Evolutionary conservation across 2,797 vertebrate genomes (phyloP).

Genomic region (Hoplostethus atlanticus): DNA sequence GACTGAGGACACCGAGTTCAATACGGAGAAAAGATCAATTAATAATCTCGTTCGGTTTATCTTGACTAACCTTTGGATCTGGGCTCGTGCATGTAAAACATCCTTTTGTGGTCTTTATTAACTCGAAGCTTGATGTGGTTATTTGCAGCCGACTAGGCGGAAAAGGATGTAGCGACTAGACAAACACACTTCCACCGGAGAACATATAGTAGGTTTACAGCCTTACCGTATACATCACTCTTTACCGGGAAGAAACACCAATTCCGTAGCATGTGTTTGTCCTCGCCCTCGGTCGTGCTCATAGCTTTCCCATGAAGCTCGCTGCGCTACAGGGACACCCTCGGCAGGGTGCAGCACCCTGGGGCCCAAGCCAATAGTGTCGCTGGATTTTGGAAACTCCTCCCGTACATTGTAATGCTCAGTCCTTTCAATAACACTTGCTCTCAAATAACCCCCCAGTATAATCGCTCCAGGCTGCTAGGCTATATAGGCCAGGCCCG

Average conservation of each 20-base stretch:
- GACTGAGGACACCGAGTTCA: no score
- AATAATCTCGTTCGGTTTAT: neutral
- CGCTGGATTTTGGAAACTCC: slow-evolving; percentile 65
- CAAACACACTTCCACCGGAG: neutral
- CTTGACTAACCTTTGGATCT: neutral
- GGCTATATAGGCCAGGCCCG: no score
- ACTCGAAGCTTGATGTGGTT: no score
- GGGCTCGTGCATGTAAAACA: neutral
- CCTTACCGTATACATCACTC: slow-evolving; percentile 64
- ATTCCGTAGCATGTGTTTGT: neutral
- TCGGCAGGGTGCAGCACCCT: neutral
- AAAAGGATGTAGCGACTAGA: neutral
- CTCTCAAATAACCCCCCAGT: slow-evolving; percentile 33
- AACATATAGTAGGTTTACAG: neutral
- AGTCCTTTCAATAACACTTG: slow-evolving; percentile 6
- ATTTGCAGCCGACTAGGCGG: neutral
- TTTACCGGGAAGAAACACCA: neutral
- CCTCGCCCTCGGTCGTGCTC: slow-evolving; percentile 1
- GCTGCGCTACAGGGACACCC: neutral
- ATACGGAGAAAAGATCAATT: neutral
- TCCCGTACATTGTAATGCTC: slow-evolving; percentile 35
- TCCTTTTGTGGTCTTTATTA: no score
- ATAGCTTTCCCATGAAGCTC: neutral
- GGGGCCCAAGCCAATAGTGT: slow-evolving; percentile 66
- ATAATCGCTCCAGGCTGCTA: neutral